These are phyloP conservation scores for Drosophila emarginata DNA, from an alignment of 2,888 invertebrate species.

Conservation along the genomic window DNA sequence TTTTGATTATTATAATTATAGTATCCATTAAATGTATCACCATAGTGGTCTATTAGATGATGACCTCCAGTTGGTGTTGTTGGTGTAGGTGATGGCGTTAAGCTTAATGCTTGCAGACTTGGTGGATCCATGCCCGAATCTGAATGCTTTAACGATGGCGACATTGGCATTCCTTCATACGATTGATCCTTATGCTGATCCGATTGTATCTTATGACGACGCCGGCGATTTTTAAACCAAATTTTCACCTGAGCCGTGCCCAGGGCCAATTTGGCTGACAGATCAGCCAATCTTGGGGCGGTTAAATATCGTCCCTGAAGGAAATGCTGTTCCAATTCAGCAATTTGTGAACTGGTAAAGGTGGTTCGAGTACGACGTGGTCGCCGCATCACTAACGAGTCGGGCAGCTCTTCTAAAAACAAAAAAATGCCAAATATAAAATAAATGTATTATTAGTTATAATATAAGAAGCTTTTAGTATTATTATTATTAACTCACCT, in stretches of 20 bases:
- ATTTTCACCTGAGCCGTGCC: slow-evolving; percentile 73
- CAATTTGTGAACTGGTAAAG: slow-evolving; percentile 74
- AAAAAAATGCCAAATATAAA: no score
- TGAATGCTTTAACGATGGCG: slow-evolving; percentile 50
- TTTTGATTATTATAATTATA: slow-evolving; percentile 67
- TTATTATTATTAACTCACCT: slow-evolving; percentile 48
- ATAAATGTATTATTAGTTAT: no score
- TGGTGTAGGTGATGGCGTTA: slow-evolving; percentile 67
- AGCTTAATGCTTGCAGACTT: slow-evolving; percentile 60
- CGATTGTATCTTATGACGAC: slow-evolving; percentile 72
- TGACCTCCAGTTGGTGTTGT: slow-evolving; percentile 54
- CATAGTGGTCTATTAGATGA: slow-evolving; percentile 58
- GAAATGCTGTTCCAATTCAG: slow-evolving; percentile 73
- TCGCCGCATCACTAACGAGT: slow-evolving; percentile 71
- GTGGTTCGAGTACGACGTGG: slow-evolving; percentile 75
- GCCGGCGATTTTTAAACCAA: slow-evolving; percentile 79
- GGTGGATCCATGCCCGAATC: slow-evolving; percentile 55
- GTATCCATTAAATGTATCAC: slow-evolving; percentile 60
- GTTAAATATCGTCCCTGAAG: slow-evolving; percentile 72
- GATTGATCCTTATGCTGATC: slow-evolving; percentile 67
- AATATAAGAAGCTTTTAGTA: neutral
- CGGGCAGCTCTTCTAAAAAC: slow-evolving; percentile 63
- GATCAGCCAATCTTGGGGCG: slow-evolving; percentile 62
- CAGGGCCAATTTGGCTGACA: slow-evolving; percentile 68
- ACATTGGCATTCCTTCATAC: slow-evolving; percentile 66